Evolutionary conservation across 2,888 invertebrate genomes (phyloP).

Genomic region (Pteria penguin): DNA sequence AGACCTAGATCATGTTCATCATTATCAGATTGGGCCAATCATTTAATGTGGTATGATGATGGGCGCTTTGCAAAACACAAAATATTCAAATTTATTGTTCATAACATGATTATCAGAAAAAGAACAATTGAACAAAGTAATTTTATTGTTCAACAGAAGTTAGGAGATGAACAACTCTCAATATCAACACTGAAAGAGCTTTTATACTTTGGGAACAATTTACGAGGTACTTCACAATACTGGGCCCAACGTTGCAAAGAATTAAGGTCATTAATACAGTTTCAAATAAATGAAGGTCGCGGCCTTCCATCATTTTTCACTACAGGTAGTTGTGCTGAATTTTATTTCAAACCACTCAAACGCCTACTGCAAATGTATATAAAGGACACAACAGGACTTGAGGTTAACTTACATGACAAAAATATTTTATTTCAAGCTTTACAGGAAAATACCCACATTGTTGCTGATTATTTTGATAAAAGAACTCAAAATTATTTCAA

Average conservation of each 20-base stretch:
- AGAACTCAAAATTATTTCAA: slow-evolving; percentile 42
- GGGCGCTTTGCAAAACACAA: slow-evolving; percentile 29
- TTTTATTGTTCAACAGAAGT: slow-evolving; percentile 37
- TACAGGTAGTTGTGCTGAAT: slow-evolving; percentile 43
- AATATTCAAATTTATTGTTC: slow-evolving; percentile 32
- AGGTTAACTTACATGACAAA: slow-evolving; percentile 6
- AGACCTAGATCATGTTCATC: slow-evolving; percentile 35
- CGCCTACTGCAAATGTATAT: slow-evolving; percentile 11
- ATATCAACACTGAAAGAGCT: slow-evolving; percentile 18
- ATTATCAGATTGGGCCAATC: slow-evolving; percentile 51
- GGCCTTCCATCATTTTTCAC: slow-evolving; percentile 41
- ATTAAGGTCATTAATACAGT: slow-evolving; percentile 36
- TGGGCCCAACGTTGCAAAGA: slow-evolving; percentile 48
- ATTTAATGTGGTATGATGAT: slow-evolving; percentile 50
- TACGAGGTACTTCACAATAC: slow-evolving; percentile 48
- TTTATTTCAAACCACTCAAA: slow-evolving; percentile 29
- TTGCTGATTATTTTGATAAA: slow-evolving; percentile 47
- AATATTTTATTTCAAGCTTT: slow-evolving; percentile 7
- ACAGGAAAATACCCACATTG: slow-evolving; percentile 46
- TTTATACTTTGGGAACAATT: slow-evolving; percentile 34
- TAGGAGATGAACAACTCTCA: slow-evolving; percentile 35
- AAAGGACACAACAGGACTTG: slow-evolving; percentile 11
- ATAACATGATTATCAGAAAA: slow-evolving; percentile 38
- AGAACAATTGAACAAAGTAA: slow-evolving; percentile 31
- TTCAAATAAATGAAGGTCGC: slow-evolving; percentile 42